phyloP scores from a whole-genome alignment of 2,797 vertebrate genomes.

The Phrynocephalus guinanensis region DNA sequence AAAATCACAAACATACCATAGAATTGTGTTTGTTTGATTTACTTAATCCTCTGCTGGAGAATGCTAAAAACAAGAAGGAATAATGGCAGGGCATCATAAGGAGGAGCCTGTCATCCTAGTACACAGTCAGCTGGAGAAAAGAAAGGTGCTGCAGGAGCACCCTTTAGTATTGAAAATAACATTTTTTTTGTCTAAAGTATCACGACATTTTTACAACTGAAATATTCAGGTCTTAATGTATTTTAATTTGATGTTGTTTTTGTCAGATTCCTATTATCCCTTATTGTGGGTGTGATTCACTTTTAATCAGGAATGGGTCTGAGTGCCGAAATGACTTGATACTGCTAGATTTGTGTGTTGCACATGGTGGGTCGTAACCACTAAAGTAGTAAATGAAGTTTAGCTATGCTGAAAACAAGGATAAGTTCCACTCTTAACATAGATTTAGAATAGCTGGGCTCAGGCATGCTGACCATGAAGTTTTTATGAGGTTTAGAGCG shows the following conservation, averaged over 20 bases:
- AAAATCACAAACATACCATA: too few species aligned
- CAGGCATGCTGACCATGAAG: constrained; percentile 63
- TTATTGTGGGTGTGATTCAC: neutral
- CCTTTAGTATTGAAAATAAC: neutral
- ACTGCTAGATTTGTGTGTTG: neutral
- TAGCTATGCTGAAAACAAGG: neutral
- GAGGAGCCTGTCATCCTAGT: too few species aligned
- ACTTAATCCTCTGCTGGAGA: too few species aligned
- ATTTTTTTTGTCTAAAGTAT: neutral
- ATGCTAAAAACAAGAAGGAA: too few species aligned
- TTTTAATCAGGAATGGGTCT: neutral
- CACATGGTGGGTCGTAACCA: neutral
- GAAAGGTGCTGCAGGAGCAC: too few species aligned
- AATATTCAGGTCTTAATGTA: neutral
- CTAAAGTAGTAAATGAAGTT: neutral
- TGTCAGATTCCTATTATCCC: neutral
- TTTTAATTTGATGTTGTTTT: neutral
- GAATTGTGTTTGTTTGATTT: too few species aligned
- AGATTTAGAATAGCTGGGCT: constrained; percentile 57
- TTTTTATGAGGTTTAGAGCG: constrained; percentile 67
- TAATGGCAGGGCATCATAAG: too few species aligned
- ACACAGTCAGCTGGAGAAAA: too few species aligned
- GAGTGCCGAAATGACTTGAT: neutral
- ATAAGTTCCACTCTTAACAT: neutral
- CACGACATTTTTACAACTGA: neutral